phyloP scores from a whole-genome alignment of 2,888 invertebrate species.

The Flexamia atlantica region DNA sequence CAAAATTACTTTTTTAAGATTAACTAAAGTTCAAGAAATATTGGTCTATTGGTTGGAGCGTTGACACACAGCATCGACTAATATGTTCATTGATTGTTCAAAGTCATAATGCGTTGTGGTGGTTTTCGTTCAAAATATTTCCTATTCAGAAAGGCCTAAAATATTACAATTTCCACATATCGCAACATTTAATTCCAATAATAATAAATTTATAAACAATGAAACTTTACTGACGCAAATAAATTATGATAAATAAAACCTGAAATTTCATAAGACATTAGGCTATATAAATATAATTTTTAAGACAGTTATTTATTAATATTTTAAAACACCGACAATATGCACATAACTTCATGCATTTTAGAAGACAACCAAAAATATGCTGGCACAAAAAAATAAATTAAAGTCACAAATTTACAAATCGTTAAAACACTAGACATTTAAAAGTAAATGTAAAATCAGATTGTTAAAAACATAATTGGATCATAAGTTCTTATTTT shows the following conservation, averaged over 20 bases:
- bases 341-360: background rate
- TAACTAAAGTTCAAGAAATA: slow-evolving; percentile 38
- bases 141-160: background rate
- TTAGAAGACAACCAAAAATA: background rate
- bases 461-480: background rate
- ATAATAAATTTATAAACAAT: background rate
- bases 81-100: slow-evolving; percentile 45
- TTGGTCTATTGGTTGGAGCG: slow-evolving; percentile 31
- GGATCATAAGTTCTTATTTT: background rate
- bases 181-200: background rate
- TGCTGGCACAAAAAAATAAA: background rate
- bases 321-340: background rate
- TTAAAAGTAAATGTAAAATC: background rate
- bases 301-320: background rate
- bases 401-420: background rate
- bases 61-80: slow-evolving; percentile 22
- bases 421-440: background rate
- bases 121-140: slow-evolving; percentile 51
- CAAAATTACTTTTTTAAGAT: background rate
- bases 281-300: no score
- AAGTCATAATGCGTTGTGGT: slow-evolving; percentile 19
- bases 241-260: background rate
- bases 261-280: no score
- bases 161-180: background rate
- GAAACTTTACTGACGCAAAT: no score